Conservation (phyloP, 2,888 invertebrate genomes). For the Drosophila sordidula region DNA sequence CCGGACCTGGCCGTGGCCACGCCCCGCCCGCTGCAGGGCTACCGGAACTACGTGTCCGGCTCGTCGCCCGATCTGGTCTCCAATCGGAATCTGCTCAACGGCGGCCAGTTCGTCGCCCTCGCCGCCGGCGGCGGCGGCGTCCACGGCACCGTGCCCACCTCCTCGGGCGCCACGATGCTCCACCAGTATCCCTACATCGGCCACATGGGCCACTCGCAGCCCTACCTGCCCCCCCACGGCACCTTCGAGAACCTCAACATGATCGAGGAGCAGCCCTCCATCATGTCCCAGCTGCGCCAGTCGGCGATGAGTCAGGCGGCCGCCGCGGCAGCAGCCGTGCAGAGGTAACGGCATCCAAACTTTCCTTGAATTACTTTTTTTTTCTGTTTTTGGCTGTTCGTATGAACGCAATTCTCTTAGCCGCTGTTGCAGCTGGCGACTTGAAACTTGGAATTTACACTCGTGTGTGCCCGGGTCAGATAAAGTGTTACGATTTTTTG, state of each 20-base stretch:
- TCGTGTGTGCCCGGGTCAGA: too few relatives aligned
- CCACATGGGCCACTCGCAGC: conserved; percentile 84
- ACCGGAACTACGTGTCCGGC: conserved; percentile 88
- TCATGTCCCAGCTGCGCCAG: conserved; percentile 81
- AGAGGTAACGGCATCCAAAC: conserved; percentile 47
- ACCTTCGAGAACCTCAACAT: conserved; percentile 91
- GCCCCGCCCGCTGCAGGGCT: conserved; percentile 86
- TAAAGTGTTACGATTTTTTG: too few relatives aligned
- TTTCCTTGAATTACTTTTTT: too few relatives aligned
- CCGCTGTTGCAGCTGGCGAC: too few relatives aligned
- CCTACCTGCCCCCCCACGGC: conserved; percentile 87
- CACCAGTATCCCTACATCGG: conserved; percentile 82
- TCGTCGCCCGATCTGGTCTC: conserved; percentile 93
- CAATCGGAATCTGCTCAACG: conserved; percentile 88
- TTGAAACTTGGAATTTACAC: too few relatives aligned
- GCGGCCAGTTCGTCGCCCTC: conserved; percentile 71
- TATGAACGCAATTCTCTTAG: too few relatives aligned
- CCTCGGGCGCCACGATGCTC: conserved; percentile 75
- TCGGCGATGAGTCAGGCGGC: conserved; percentile 80
- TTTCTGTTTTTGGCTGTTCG: too few relatives aligned
- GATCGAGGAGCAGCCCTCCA: conserved; percentile 84
- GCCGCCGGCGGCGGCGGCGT: conserved; percentile 43
- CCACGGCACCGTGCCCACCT: conserved; percentile 84
- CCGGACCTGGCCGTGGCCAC: conserved; percentile 92
- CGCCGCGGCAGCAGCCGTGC: conserved; percentile 63